Base-by-base conservation (phyloP, 2,888 invertebrate genomes). In the Caenorhabditis japonica region DNA sequence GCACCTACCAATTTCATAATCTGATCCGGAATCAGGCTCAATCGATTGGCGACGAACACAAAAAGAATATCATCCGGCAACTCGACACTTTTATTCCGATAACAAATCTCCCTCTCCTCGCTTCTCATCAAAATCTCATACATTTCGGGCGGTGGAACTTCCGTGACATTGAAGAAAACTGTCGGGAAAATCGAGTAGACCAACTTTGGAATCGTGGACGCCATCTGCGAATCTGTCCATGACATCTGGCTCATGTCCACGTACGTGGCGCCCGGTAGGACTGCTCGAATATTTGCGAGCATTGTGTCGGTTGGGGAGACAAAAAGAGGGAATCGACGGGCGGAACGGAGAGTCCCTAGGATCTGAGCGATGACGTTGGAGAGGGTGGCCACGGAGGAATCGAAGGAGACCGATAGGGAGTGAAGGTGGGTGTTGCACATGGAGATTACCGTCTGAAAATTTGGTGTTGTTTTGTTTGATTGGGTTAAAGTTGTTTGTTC, bases 11-110 rank as follows among this genome's bases (percentile, higher is more conserved):
- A 47, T 71, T 74, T 61, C 25, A 44, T 47, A n/a, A 77, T 53
- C 47, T 74, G 71, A 55, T 68, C 68, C 2, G 74, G 74, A 33
- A 75, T 55, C 13, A 61, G 56, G 1, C 36, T 23, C 17, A 56
- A 25, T 7, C 38, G 10, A 2, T 66, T 47, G 15, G 77, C 52
- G 1, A 75, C 69, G 30, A 77, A 77, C 30, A 77, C 62, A 5
- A 77, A 68, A 13, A 71, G 51, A 58, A 74, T 64, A 34, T 75
- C 77, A 12, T 77, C 77, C 4, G 77, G 77, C 4, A 77, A 38
- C 36, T 77, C 77, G 17, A 72, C 38, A 23, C 52, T 27, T 39
- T 52, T 55, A 38, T 61, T 66, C 39, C 47, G 47, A 61, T 47
- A 78, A 49, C 66, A 75, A 0, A 71, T 55, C 33, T 72, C 72